Evolutionary conservation across 2,113 vertebrate genomes (phyloP).

Genomic region (Mobula hypostoma): DNA sequence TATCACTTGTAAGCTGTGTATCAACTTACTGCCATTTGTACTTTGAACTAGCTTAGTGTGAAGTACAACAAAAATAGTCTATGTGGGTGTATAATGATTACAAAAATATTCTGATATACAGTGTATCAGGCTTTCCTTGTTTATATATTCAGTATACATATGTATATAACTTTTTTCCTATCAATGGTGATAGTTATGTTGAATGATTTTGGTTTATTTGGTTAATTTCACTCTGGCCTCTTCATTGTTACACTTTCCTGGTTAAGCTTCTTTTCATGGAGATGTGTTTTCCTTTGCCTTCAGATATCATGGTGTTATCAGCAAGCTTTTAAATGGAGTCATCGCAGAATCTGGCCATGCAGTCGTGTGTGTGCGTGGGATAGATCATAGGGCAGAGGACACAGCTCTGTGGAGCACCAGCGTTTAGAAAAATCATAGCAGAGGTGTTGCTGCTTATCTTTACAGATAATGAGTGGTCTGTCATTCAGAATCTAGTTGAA

Average conservation of each 20-base stretch:
- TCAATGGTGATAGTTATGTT: neutral
- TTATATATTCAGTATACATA: too few relatives aligned
- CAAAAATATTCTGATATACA: neutral
- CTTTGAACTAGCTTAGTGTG: neutral
- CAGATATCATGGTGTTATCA: neutral
- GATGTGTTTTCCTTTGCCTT: neutral
- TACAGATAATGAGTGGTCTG: too few relatives aligned
- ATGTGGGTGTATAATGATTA: neutral
- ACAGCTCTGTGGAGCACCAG: too few relatives aligned
- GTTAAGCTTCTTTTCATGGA: neutral
- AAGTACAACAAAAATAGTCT: neutral
- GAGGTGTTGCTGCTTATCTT: too few relatives aligned
- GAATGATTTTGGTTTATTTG: neutral
- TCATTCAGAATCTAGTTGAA: too few relatives aligned
- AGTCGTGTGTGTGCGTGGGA: too few relatives aligned
- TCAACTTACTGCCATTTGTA: neutral
- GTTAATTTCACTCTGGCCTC: neutral
- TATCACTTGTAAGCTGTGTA: too few relatives aligned
- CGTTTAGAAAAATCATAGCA: too few relatives aligned
- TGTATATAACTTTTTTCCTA: neutral
- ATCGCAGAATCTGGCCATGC: too few relatives aligned
- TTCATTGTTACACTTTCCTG: neutral
- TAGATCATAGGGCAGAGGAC: too few relatives aligned
- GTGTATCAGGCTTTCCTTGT: too few relatives aligned
- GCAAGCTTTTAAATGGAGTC: too few relatives aligned